A percentile compares a stretch with the other conserved stretches of the same genome.
phyloP scores from a whole-genome alignment of 2,113 vertebrate species.

The Gorsachius goisagi region DNA sequence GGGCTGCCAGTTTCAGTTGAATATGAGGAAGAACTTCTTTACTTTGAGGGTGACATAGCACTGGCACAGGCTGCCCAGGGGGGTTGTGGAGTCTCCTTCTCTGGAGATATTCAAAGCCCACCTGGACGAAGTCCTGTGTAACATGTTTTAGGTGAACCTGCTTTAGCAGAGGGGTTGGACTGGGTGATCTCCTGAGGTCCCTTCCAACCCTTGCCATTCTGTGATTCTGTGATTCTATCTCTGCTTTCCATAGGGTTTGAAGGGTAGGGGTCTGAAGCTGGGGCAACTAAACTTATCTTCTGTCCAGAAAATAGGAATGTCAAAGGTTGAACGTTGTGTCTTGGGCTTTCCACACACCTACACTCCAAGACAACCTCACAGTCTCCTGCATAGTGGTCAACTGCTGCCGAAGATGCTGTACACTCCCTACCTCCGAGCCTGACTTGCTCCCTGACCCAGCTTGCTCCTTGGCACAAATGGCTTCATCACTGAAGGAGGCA shows the following conservation, averaged over 20 bases:
- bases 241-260: not conserved
- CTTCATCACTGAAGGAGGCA: not conserved
- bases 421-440: not conserved
- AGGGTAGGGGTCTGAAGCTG: not conserved
- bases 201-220: no score
- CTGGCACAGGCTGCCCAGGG: no score
- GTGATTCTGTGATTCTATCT: no score
- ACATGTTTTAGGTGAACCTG: no score
- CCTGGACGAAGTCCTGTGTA: no score
- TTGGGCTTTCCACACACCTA: not conserved
- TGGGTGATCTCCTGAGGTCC: no score
- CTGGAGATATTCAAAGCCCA: no score
- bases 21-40: no score
- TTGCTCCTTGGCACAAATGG: not conserved
- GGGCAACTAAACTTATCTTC: not conserved
- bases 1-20: no score
- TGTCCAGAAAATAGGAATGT: not conserved
- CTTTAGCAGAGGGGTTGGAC: no score
- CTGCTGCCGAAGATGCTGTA: not conserved
- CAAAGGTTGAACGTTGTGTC: not conserved
- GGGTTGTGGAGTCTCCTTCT: no score
- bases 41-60: no score
- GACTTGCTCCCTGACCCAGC: not conserved
- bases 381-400: accelerated
- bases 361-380: not conserved